Base-by-base conservation (phyloP, 2,888 invertebrate genomes). In the Lasioglossum lativentre region DNA sequence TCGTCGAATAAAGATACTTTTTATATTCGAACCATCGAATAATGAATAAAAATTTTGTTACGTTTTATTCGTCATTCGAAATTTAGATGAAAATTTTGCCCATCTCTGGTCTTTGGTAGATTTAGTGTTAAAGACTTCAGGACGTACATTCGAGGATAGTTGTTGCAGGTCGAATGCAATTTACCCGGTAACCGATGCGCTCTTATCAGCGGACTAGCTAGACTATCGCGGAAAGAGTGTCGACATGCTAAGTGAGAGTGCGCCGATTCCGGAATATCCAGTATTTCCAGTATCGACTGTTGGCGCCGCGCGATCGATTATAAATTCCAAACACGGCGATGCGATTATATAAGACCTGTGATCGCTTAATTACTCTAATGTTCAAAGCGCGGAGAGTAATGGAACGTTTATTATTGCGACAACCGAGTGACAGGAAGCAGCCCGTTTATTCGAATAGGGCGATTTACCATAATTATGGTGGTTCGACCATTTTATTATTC, bases 231-330 rank as follows among this genome's bases (percentile, higher is more conserved):
- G 78, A 82, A 90, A 86, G 88, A 70, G 78, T 78, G 80, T 56
- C 78, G 70, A 83, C 77, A 91, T 74, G 78, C 72, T 77, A 76
- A 89, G 89, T 78, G 83, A 85, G 89, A 89, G 83, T 89, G 80
- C 84, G 63, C 30, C 38, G 52, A 91, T 90, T 91, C 90, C 90
- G 86, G 90, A 90, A 88, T 88, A 90, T 90, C 90, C 91, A 89
- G 90, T 90, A 89, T 90, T 90, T 86, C 90, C 90, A 88, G 91
- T 90, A 81, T 82, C 82, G 71, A 75, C 82, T 40, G 77, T 66
- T 84, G 86, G 84, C 82, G 91, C 90, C 88, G 78, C 40, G 56
- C 85, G 78, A 78, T 82, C 71, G 82, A 88, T 86, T 88, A 88
- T 73, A 79, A 84, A 86, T 88, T 81, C 80, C 78, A 72, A 80